Conservation (phyloP, 2,888 invertebrate species). For the Orthosia gracilis region DNA sequence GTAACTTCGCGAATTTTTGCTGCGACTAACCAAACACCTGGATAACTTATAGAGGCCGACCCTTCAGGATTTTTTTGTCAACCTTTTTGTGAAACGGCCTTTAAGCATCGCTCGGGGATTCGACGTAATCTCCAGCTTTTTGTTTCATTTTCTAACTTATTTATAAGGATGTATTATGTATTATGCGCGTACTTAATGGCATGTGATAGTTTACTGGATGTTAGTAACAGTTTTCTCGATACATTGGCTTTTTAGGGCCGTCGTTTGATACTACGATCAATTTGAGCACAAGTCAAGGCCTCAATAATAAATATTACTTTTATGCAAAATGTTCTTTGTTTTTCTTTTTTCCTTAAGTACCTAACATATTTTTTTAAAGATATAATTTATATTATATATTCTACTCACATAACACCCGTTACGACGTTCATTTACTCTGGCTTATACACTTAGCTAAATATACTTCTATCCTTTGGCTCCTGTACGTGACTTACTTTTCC, state of each 20-base stretch:
- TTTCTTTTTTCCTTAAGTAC: not conserved
- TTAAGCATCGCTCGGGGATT: constrained; percentile 46
- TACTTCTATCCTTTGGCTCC: not conserved
- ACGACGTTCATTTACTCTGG: constrained; percentile 28
- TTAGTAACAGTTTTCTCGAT: constrained; percentile 36
- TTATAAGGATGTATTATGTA: constrained; percentile 55
- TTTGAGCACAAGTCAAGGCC: constrained; percentile 41
- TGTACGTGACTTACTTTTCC: constrained; percentile 18
- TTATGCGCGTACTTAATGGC: constrained; percentile 53
- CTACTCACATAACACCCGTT: constrained; percentile 1
- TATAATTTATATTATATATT: not conserved
- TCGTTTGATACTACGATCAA: constrained; percentile 41
- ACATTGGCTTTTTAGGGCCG: constrained; percentile 50
- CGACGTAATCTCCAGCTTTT: constrained; percentile 58
- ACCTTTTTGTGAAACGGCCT: constrained; percentile 46
- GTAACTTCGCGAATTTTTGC: constrained; percentile 56
- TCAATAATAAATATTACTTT: not conserved
- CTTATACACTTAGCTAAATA: not conserved
- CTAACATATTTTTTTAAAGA: constrained; percentile 2
- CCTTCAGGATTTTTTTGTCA: constrained; percentile 57
- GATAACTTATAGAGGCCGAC: constrained; percentile 60
- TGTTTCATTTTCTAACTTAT: constrained; percentile 60
- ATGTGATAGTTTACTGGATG: constrained; percentile 58
- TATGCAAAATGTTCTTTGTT: not conserved
- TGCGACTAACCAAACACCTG: constrained; percentile 65